Evolutionary conservation across 1,140 invertebrate species (phyloP), one percentile per base, ranked within the genome.

Genomic region (Neomicropteryx cornuta): DNA sequence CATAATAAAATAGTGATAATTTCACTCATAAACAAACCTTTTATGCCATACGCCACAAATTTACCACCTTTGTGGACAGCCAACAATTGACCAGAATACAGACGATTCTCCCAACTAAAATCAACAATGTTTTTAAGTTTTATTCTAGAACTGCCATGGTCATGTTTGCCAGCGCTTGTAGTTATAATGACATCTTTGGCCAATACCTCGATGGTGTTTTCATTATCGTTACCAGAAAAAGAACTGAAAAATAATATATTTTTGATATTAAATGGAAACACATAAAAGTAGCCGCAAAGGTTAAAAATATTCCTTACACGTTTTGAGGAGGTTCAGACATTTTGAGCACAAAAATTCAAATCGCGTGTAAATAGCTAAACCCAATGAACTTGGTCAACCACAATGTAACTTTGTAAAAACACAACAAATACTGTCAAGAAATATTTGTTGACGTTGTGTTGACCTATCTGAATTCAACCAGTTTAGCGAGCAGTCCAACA

Each of bases 81-180:
- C n/a, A 95, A 71, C 17, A 96, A 60, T 50, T 89, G 85, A 2
- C 91, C 90, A 5, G 75, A 72, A 48, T 91, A 88, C 55, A 85
- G 84, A 48, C 80, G 76, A 18, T 81, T 74, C 52, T 95, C 90
- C 91, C 92, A 96, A 41, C 83, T 82, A 57, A 88, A 95, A 49
- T 95, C 88, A 8, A 94, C 89, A 32, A 94, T 75, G 58, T 85
- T 91, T 50, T 82, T 88, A 14, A 93, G 73, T 53, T 91, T 93
- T 5, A 97, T 81, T 62, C 90, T 87, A 1, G 87, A 90, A 51
- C 81, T 85, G 18, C 81, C 86, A 62, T 79, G 78, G 48, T 72
- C 73, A 45, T 84, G 79, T 35, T 54, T 73, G 13, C 79, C 81
- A 14, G 72, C 62, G 38, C 77, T 83, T 16, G 79, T 76, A 39